These are phyloP conservation scores for Philotrypesis tridentata DNA, from an alignment of 1,140 invertebrate genomes.

Conservation along the genomic window DNA sequence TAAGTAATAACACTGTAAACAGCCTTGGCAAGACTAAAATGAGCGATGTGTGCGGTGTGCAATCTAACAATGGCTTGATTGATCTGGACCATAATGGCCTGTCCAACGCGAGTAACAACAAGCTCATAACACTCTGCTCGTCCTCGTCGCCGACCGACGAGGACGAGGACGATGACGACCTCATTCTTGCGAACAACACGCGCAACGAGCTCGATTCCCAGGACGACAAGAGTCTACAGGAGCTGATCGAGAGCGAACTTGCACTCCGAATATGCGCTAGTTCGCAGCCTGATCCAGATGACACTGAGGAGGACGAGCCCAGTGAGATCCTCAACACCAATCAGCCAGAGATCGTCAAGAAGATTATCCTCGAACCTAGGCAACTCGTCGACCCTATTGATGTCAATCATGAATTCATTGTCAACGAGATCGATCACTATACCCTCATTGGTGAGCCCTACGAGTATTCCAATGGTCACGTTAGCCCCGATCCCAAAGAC, in stretches of 20 bases:
- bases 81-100: constrained; percentile 66
- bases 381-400: constrained; percentile 53
- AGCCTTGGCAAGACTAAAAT: constrained; percentile 46
- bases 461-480: constrained; percentile 63
- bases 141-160: constrained; percentile 65
- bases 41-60: constrained; percentile 67
- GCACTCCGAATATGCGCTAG: constrained; percentile 65
- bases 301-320: constrained; percentile 34
- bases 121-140: constrained; percentile 68
- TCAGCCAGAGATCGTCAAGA: constrained; percentile 57
- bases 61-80: constrained; percentile 72
- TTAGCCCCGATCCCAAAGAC: background rate
- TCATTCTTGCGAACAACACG: constrained; percentile 63
- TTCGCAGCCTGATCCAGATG: constrained; percentile 39
- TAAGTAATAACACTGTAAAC: constrained; percentile 66
- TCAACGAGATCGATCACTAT: constrained; percentile 63
- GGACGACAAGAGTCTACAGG: constrained; percentile 70
- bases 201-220: constrained; percentile 61
- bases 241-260: constrained; percentile 70
- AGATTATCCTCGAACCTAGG: constrained; percentile 58
- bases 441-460: constrained; percentile 58
- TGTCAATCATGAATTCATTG: constrained; percentile 63
- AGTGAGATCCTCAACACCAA: constrained; percentile 6
- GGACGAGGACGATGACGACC: constrained; percentile 62
- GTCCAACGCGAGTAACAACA: constrained; percentile 66